Conservation (phyloP, 2,113 vertebrate genomes). For the Murina feae region DNA sequence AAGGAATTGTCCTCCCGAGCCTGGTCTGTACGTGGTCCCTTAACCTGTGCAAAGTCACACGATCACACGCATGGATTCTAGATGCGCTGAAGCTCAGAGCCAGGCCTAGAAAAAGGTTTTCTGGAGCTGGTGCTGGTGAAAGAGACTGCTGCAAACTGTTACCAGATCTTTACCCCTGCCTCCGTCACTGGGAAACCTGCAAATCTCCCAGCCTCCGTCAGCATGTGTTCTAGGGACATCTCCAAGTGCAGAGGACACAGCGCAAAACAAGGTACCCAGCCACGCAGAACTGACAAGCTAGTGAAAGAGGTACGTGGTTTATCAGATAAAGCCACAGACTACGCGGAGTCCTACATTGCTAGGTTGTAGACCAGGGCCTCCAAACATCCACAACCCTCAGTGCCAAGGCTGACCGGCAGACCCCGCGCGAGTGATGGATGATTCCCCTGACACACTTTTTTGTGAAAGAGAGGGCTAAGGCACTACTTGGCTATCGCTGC, state of each 20-base stretch:
- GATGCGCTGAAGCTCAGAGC: not conserved
- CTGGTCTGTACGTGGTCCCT: not conserved
- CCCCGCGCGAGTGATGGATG: too few relatives aligned
- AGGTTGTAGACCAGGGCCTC: not conserved
- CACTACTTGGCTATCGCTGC: too few relatives aligned
- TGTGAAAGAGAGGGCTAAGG: too few relatives aligned
- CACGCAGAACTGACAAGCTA: not conserved
- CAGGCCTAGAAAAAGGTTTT: not conserved
- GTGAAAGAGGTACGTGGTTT: not conserved
- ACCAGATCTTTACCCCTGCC: not conserved
- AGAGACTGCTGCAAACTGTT: not conserved
- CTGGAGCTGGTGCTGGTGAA: not conserved
- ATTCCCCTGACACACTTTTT: too few relatives aligned
- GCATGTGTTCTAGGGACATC: not conserved
- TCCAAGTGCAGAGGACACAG: not conserved
- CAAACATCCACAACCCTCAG: not conserved
- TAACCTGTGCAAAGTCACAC: not conserved
- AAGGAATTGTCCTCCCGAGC: not conserved
- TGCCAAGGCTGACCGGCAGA: too few relatives aligned
- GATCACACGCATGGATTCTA: not conserved
- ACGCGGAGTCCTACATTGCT: not conserved
- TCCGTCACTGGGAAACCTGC: not conserved
- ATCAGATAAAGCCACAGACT: not conserved
- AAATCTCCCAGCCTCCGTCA: not conserved
- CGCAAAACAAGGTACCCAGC: not conserved